Base-by-base conservation (phyloP, 2,113 vertebrate genomes). In the Gyps fulvus region DNA sequence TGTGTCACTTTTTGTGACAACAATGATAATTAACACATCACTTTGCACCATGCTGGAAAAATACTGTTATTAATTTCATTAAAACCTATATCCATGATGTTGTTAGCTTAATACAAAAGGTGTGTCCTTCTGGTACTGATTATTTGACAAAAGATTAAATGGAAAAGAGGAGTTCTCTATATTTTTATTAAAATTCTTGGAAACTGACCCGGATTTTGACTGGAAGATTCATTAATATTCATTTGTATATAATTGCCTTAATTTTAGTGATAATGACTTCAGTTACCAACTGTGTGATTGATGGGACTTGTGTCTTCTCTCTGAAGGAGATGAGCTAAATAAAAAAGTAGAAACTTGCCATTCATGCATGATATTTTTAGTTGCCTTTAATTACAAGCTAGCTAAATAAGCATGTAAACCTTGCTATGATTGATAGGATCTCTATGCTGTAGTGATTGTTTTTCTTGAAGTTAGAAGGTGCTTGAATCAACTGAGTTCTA, bases 171-270 rank as follows among this genome's bases (percentile, higher is more conserved):
- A 93, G 31, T 90, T 97, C 71, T 98, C 76, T 85, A 57, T 88
- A 94, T 94, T 97, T 98, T 98, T 98, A 92, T 96, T 95, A 94
- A 94, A 93, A 87, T 87, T 97, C 59, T 96, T 96, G 95, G 94
- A 96, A 97, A 98, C 91, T 98, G 97, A 98, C 97, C 98, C 45
- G 96, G 97, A 98, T 98, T 98, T 98, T 97, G 92, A 95, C 95
- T 98, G 95, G 89, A 97, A 97, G 96, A 96, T 95, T 98, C 97
- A 98, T 98, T 98, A 98, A 98, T 98, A 98, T 98, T 98, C 97
- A 98, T 98, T 98, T 98, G 97, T 98, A 95, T 98, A 97, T 98
- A 98, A 98, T 98, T 98, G 97, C 98, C 98, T 98, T 98, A 98
- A 99, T 98, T 98, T 98, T 97, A 96, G 97, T 96, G 96, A 98